Evolutionary conservation across 2,113 vertebrate genomes (phyloP).

Genomic region (Alectura lathami): DNA sequence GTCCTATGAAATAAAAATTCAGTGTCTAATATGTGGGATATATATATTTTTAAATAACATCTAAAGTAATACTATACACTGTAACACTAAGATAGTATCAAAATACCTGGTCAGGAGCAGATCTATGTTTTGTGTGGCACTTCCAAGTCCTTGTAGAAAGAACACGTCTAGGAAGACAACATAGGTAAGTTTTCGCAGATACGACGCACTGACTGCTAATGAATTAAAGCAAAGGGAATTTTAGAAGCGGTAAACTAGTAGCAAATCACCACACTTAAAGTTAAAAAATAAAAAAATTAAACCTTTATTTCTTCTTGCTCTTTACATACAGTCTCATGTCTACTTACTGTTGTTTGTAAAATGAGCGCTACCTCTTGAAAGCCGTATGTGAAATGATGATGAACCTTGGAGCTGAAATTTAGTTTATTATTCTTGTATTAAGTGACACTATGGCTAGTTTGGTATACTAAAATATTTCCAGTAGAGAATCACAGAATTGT

Average conservation of each 20-base stretch:
- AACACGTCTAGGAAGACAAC: not conserved
- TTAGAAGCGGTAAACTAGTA: not conserved
- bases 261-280: not conserved
- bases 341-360: not conserved
- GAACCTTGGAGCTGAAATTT: not conserved
- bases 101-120: not conserved
- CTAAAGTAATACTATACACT: not conserved
- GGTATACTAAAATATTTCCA: not conserved
- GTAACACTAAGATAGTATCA: not conserved
- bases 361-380: not conserved
- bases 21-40: not conserved
- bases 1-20: not conserved
- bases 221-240: not conserved
- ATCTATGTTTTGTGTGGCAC: not conserved
- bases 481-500: too few species aligned
- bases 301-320: not conserved
- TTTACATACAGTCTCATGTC: not conserved
- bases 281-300: not conserved
- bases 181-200: not conserved
- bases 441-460: not conserved
- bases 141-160: not conserved
- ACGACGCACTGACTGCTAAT: not conserved
- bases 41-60: not conserved
- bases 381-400: not conserved
- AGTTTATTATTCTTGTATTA: not conserved